A percentile compares a stretch with the other conserved stretches of the same genome.
These are phyloP conservation scores for Boleophthalmus pectinirostris DNA, from an alignment of 2,113 vertebrate species.

Conservation along the genomic window DNA sequence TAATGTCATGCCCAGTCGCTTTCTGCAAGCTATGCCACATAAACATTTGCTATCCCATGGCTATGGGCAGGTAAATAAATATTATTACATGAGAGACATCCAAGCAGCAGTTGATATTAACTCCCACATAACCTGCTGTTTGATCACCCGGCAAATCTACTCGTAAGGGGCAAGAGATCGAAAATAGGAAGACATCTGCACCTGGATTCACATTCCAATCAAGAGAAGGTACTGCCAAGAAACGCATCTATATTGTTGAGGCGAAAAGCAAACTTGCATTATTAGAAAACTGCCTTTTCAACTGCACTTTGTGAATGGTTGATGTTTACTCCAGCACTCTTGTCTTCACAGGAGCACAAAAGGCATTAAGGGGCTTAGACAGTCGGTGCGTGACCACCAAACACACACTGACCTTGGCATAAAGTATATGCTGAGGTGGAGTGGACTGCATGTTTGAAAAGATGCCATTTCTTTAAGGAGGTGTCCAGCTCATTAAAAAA, in stretches of 20 bases:
- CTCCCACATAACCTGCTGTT: slow-evolving; percentile 33
- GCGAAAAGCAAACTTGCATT: slow-evolving; percentile 20
- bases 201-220: slow-evolving; percentile 65
- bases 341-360: slow-evolving; percentile 35
- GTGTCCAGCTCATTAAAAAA: slow-evolving; percentile 40
- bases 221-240: slow-evolving; percentile 50
- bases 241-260: slow-evolving; percentile 51
- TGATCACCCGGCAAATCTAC: slow-evolving; percentile 60
- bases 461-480: slow-evolving; percentile 19
- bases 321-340: slow-evolving; percentile 27
- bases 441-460: slow-evolving; percentile 30
- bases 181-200: slow-evolving; percentile 42
- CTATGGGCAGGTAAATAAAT: slow-evolving; percentile 39
- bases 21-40: slow-evolving; percentile 16
- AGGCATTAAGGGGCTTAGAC: slow-evolving; percentile 36
- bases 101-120: slow-evolving; percentile 38
- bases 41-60: neutral
- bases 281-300: slow-evolving; percentile 3
- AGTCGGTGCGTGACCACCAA: slow-evolving; percentile 7
- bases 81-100: slow-evolving; percentile 41
- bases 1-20: slow-evolving; percentile 22
- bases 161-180: slow-evolving; percentile 30
- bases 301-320: slow-evolving; percentile 27
- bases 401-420: slow-evolving; percentile 53
- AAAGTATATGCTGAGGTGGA: slow-evolving; percentile 29